These are phyloP conservation scores for Antheraea pernyi DNA, from an alignment of 1,140 invertebrate species.

Conservation along the genomic window DNA sequence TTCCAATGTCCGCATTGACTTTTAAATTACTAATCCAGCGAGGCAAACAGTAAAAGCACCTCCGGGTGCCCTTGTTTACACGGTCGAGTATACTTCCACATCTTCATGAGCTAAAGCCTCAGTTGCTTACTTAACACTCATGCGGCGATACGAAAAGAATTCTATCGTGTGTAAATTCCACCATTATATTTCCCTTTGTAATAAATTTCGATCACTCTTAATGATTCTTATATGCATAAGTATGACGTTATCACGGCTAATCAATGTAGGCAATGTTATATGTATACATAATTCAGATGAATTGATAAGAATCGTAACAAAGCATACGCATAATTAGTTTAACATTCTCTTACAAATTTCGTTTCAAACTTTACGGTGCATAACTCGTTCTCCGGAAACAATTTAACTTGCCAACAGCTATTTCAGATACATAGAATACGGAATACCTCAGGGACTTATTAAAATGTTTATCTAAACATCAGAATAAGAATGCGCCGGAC, in stretches of 20 bases:
- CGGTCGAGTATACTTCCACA: slow-evolving; percentile 70
- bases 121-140: slow-evolving; percentile 63
- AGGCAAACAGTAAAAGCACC: slow-evolving; percentile 68
- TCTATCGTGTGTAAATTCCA: slow-evolving; percentile 20
- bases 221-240: background rate
- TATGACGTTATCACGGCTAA: too few species aligned
- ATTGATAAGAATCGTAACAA: slow-evolving; percentile 55
- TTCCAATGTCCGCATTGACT: slow-evolving; percentile 78
- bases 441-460: slow-evolving; percentile 53
- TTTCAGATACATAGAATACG: slow-evolving; percentile 43
- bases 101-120: slow-evolving; percentile 72
- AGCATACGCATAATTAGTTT: slow-evolving; percentile 51
- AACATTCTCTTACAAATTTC: slow-evolving; percentile 52
- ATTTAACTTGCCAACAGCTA: slow-evolving; percentile 56
- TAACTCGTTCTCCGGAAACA: slow-evolving; percentile 65
- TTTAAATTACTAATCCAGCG: slow-evolving; percentile 78
- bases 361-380: slow-evolving; percentile 33
- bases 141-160: slow-evolving; percentile 29
- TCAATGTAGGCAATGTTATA: slow-evolving; percentile 28
- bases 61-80: slow-evolving; percentile 63
- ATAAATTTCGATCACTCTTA: slow-evolving; percentile 32
- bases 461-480: slow-evolving; percentile 72
- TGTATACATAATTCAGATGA: slow-evolving; percentile 39
- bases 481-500: slow-evolving; percentile 58
- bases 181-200: slow-evolving; percentile 12